Conservation (phyloP, 1,140 invertebrate species). For the Drosophila tsacasi region DNA sequence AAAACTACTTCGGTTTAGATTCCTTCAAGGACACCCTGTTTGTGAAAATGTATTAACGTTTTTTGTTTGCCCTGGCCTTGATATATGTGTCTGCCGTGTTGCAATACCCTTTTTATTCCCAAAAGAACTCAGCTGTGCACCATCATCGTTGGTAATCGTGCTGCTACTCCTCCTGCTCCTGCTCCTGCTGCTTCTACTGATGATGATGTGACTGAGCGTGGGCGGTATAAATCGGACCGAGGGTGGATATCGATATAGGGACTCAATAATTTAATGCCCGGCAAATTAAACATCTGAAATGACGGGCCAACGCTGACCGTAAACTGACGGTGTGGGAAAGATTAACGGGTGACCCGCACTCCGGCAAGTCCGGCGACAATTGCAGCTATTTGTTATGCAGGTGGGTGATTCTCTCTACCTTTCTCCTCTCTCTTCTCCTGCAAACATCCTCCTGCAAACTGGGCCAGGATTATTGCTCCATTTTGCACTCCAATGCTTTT, state of each 20-base stretch:
- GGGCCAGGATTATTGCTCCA: slow-evolving; percentile 76
- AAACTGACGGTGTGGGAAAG: slow-evolving; percentile 4
- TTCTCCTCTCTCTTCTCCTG: neutral
- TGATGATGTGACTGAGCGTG: slow-evolving; percentile 28
- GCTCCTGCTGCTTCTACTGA: slow-evolving; percentile 20
- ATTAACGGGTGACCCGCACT: slow-evolving; percentile 30
- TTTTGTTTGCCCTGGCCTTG: slow-evolving; percentile 58
- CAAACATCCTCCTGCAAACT: slow-evolving; percentile 19
- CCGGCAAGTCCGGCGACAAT: slow-evolving; percentile 19
- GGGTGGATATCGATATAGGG: slow-evolving; percentile 53
- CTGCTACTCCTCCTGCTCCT: slow-evolving; percentile 21
- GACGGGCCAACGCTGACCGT: slow-evolving; percentile 5
- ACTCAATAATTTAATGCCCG: slow-evolving; percentile 65
- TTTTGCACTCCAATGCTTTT: slow-evolving; percentile 69
- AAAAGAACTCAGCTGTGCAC: slow-evolving; percentile 55
- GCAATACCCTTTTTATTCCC: slow-evolving; percentile 44
- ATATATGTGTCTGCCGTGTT: slow-evolving; percentile 50
- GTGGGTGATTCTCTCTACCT: neutral
- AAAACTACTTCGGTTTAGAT: neutral
- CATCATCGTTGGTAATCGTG: slow-evolving; percentile 69
- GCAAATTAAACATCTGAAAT: slow-evolving; percentile 34
- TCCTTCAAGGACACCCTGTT: slow-evolving; percentile 44
- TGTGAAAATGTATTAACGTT: slow-evolving; percentile 27
- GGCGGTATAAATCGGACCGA: slow-evolving; percentile 1
- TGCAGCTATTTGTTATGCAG: slow-evolving; percentile 70